A percentile compares a stretch with the other conserved stretches of the same genome.
Conservation (phyloP, 2,888 invertebrate species). For the Idaea aversata region DNA sequence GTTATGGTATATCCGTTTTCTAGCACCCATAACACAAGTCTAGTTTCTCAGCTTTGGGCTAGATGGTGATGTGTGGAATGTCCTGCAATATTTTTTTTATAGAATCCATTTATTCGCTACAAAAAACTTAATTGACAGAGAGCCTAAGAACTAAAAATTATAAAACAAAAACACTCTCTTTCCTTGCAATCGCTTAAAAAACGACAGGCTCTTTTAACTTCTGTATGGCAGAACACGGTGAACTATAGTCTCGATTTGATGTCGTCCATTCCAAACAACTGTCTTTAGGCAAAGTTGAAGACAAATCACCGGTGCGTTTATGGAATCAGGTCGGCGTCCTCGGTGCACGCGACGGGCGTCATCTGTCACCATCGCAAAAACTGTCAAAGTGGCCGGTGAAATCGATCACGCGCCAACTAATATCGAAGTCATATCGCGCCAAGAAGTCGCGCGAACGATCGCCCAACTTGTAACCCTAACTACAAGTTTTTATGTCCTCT, state of each 20-base stretch:
- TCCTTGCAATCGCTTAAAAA: too few relatives aligned
- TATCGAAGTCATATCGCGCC: conserved; percentile 64
- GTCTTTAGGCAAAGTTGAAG: conserved; percentile 58
- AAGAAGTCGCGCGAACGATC: conserved; percentile 48
- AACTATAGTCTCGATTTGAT: background rate
- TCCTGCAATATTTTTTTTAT: too few relatives aligned
- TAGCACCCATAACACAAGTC: too few relatives aligned
- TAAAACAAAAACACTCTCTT: too few relatives aligned
- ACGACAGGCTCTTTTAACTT: too few relatives aligned
- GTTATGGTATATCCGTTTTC: too few relatives aligned
- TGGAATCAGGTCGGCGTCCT: conserved; percentile 33
- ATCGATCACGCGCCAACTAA: conserved; percentile 78
- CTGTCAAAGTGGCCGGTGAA: conserved; percentile 73
- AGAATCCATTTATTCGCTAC: too few relatives aligned
- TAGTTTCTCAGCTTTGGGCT: too few relatives aligned
- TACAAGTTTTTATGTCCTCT: conserved; percentile 62
- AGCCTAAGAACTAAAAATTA: too few relatives aligned
- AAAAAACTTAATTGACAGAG: too few relatives aligned
- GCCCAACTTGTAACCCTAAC: conserved; percentile 34
- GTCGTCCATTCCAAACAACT: conserved; percentile 37
- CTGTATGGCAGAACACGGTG: background rate
- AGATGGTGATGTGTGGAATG: too few relatives aligned
- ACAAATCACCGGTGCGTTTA: conserved; percentile 71
- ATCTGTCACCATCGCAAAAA: conserved; percentile 72
- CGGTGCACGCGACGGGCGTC: conserved; percentile 47